A percentile compares a stretch with the other conserved stretches of the same genome.
phyloP scores from a whole-genome alignment of 2,113 vertebrate genomes.

The Okapia johnstoni region DNA sequence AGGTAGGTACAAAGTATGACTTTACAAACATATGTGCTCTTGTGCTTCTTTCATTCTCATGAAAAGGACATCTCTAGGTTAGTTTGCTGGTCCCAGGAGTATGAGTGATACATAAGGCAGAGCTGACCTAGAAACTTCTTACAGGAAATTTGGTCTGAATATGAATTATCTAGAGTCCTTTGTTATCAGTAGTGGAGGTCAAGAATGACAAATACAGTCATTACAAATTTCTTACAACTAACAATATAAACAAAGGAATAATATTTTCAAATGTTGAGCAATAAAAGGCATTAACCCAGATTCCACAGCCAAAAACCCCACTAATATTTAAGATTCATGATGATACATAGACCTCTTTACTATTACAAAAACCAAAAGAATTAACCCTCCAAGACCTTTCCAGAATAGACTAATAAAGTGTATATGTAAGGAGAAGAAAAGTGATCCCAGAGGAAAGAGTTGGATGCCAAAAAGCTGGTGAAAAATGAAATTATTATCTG shows the following conservation, averaged over 20 bases:
- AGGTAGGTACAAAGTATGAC: neutral
- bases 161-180: neutral
- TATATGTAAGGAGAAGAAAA: neutral
- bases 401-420: neutral
- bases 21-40: neutral
- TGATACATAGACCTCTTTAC: neutral
- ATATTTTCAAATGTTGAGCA: neutral
- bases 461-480: neutral
- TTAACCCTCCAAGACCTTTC: neutral
- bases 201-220: neutral
- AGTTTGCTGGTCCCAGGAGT: neutral
- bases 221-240: neutral
- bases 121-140: neutral
- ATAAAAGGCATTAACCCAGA: neutral
- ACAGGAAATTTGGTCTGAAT: neutral
- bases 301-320: neutral
- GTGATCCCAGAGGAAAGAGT: neutral
- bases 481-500: neutral
- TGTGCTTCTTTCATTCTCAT: neutral
- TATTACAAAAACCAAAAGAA: neutral
- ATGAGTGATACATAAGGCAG: neutral
- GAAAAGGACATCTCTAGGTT: neutral
- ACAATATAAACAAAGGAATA: neutral
- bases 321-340: neutral
- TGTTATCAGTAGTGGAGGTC: neutral